Conservation (phyloP, 2,797 vertebrate species). For the Falco berigora region DNA sequence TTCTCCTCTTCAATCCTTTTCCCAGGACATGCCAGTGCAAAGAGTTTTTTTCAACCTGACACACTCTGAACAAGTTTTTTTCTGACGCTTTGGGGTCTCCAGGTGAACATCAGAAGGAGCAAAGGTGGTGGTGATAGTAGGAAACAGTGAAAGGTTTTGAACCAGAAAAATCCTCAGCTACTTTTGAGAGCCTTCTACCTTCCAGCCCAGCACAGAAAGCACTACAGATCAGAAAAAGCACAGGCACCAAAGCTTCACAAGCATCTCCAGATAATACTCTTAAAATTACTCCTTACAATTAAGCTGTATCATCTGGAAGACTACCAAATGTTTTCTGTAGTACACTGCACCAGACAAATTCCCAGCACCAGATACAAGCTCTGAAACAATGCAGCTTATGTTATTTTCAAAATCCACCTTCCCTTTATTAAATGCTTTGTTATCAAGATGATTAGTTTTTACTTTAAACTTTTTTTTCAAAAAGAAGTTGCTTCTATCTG, state of each 20-base stretch:
- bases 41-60: not conserved
- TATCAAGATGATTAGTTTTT: not conserved
- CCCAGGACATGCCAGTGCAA: not conserved
- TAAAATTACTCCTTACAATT: not conserved
- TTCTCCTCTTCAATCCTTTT: not conserved
- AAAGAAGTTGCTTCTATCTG: not conserved
- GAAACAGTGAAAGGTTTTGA: not conserved
- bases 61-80: no score
- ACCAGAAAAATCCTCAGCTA: not conserved
- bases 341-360: not conserved
- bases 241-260: not conserved
- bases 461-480: not conserved
- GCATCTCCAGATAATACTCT: not conserved
- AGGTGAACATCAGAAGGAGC: not conserved
- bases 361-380: not conserved
- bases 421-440: not conserved
- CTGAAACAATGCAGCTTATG: not conserved
- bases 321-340: not conserved
- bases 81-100: not conserved
- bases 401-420: not conserved
- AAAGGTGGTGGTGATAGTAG: not conserved
- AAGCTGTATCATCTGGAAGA: not conserved
- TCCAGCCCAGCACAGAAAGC: not conserved
- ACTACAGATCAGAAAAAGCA: not conserved
- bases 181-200: not conserved